A percentile compares a stretch with the other conserved stretches of the same genome.
phyloP scores from a whole-genome alignment of 2,888 invertebrate species.

The Cetonia aurata region DNA sequence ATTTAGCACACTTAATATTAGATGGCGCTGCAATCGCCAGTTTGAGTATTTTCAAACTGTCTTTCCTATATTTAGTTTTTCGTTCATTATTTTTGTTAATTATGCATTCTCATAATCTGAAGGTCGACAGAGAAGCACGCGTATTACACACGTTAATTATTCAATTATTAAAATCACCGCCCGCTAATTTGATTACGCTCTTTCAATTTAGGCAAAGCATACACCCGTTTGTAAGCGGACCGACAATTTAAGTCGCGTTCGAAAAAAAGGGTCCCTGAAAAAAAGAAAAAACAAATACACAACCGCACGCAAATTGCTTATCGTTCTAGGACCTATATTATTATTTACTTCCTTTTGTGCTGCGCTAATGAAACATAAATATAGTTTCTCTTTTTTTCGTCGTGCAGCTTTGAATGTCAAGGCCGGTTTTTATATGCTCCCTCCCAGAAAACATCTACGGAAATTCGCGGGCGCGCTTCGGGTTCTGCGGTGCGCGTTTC shows the following conservation, averaged over 20 bases:
- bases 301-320: constrained; percentile 15
- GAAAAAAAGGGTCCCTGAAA: background rate
- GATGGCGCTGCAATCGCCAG: constrained; percentile 12
- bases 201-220: background rate
- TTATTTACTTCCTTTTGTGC: constrained; percentile 35
- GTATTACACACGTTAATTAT: background rate
- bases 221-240: constrained; percentile 1
- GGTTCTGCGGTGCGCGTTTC: constrained; percentile 5
- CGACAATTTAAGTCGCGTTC: constrained; percentile 10
- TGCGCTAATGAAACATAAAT: constrained; percentile 38
- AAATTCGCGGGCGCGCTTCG: constrained; percentile 17
- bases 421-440: constrained; percentile 26
- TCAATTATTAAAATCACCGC: constrained; percentile 14
- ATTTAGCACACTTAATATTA: constrained; percentile 12
- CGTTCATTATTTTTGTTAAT: background rate
- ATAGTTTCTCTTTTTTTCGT: constrained; percentile 34
- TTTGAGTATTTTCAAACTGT: too few species aligned
- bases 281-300: constrained; percentile 2
- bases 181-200: constrained; percentile 27
- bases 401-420: constrained; percentile 36
- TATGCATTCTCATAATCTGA: background rate
- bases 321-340: constrained; percentile 21
- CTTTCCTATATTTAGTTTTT: too few species aligned
- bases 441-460: constrained; percentile 31
- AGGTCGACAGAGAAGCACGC: background rate